These are phyloP conservation scores for Pogonocherus hispidulus DNA, from an alignment of 2,888 invertebrate genomes.

Conservation along the genomic window DNA sequence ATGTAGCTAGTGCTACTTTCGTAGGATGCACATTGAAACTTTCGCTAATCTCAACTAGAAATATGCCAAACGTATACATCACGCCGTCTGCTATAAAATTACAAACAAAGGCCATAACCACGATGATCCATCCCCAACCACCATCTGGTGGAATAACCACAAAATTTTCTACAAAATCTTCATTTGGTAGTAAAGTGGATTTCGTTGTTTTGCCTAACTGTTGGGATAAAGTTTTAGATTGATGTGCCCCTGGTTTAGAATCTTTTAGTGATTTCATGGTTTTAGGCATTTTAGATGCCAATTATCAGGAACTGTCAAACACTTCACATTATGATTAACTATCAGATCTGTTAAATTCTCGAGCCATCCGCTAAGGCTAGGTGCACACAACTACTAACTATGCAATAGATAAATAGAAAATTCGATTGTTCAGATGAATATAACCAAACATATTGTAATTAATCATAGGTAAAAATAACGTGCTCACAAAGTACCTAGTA, in stretches of 20 bases:
- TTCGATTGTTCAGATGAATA: no score
- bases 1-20: slow-evolving; percentile 56
- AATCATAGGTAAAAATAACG: no score
- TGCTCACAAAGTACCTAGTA: no score
- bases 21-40: slow-evolving; percentile 54
- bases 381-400: no score
- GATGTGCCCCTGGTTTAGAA: background rate
- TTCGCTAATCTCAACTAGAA: slow-evolving; percentile 65
- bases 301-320: no score
- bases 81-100: slow-evolving; percentile 75
- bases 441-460: no score
- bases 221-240: background rate
- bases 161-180: slow-evolving; percentile 50
- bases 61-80: slow-evolving; percentile 73
- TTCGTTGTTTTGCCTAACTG: background rate
- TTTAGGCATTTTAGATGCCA: no score
- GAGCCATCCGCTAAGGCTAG: no score
- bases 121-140: slow-evolving; percentile 76
- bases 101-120: slow-evolving; percentile 71
- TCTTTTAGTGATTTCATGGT: no score
- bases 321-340: no score
- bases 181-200: background rate
- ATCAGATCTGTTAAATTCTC: no score
- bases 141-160: slow-evolving; percentile 72
- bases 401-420: no score